Evolutionary conservation across 2,797 vertebrate species (phyloP).

Genomic region (Sebastes nivosus): DNA sequence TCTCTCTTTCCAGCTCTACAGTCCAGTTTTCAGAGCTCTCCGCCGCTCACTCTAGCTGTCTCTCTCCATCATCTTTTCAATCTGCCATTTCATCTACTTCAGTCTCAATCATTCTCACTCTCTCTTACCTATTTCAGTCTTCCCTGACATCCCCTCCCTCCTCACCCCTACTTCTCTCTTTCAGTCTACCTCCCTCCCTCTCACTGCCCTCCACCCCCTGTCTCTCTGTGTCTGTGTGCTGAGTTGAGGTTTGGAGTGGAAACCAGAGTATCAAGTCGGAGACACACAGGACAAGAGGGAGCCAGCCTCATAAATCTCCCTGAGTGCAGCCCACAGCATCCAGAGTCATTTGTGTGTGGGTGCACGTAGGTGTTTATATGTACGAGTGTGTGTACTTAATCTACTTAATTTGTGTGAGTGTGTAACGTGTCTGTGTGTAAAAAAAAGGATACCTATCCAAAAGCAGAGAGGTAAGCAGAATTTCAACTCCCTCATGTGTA

Average conservation of each 20-base stretch:
- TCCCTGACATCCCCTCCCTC: conserved; percentile 12
- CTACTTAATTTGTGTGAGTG: not conserved
- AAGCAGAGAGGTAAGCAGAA: conserved; percentile 54
- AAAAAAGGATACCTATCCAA: conserved; percentile 28
- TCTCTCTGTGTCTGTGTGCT: conserved; percentile 63
- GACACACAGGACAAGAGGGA: conserved; percentile 74
- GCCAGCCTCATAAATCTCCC: conserved; percentile 73
- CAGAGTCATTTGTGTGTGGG: conserved; percentile 26
- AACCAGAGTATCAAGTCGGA: conserved; percentile 72
- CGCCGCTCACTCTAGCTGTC: conserved; percentile 38
- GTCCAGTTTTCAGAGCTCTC: conserved; percentile 20
- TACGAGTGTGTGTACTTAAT: not conserved
- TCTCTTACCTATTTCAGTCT: conserved; percentile 44
- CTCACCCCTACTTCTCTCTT: conserved; percentile 3
- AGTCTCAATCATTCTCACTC: conserved; percentile 41
- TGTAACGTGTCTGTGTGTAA: not conserved
- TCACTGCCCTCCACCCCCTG: conserved; percentile 29
- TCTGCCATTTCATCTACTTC: conserved; percentile 50
- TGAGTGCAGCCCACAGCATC: conserved; percentile 60
- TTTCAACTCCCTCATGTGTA: conserved; percentile 41
- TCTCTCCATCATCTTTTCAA: conserved; percentile 57
- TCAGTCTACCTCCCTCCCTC: conserved; percentile 13
- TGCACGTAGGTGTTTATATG: not conserved
- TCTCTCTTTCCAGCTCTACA: not conserved
- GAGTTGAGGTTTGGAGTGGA: conserved; percentile 76